Evolutionary conservation across 2,888 invertebrate species (phyloP), one percentile per base, ranked within the genome.

Genomic region (Lasiommata megera): DNA sequence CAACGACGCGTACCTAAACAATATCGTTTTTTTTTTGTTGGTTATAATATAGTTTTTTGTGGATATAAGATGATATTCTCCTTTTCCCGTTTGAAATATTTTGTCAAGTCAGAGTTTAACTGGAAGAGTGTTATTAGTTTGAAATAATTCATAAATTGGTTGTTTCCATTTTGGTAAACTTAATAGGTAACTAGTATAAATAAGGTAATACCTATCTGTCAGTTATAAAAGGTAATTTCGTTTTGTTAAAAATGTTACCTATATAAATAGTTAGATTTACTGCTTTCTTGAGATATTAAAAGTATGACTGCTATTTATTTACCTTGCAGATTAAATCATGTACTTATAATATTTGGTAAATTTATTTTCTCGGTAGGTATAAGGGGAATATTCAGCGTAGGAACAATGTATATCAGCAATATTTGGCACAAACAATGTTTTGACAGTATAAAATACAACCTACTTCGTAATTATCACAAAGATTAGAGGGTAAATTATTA

Each of bases 1-100:
- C 60, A 60, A 51, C 56, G 59, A 58, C 52, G 63, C 64, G 63
- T 44, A 12, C 6, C 46, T 63, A 54, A 67, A 60, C 40, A 48
- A 54, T 57, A 47, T 46, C 54, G 14, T 58, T 58, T 64, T n/a
- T n/a, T n/a, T n/a, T 59, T 61, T 60, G 53, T 59, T 40, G 53
- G 44, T 36, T 55, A 40, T 54, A 38, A 52, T 55, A 47, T 58
- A 18, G 46, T 48, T 55, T 40, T 37, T 28, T 55, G 40, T 38
- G 8, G 16, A 1, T 28, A 28, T 48, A 48, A 54, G 54, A 34
- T 46, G 34, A 57, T 54, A 40, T 46, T 40, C 12, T 14, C 14
- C 12, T 6, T 17, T 14, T 46, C 28, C 31, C 36, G 37, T 51
- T 57, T 14, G 23, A 38, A 28, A 56, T 12, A 17, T 38, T 40